phyloP scores from a whole-genome alignment of 2,888 invertebrate species.

The Heliconius cydno region DNA sequence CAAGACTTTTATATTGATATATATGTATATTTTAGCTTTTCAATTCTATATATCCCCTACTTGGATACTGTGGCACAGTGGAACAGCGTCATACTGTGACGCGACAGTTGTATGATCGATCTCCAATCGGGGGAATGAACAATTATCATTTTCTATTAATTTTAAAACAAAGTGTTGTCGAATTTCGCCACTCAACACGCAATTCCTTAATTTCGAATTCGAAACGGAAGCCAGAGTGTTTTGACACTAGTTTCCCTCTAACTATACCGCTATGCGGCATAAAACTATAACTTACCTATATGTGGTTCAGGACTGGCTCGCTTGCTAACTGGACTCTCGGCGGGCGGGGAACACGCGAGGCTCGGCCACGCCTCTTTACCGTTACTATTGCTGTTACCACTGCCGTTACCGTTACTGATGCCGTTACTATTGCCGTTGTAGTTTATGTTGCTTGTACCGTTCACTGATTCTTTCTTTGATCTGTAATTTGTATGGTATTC shows the following conservation, averaged over 20 bases:
- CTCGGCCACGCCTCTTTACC: constrained; percentile 90
- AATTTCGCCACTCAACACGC: too few relatives aligned
- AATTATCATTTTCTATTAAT: neutral
- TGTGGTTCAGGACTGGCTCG: constrained; percentile 72
- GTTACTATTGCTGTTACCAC: constrained; percentile 60
- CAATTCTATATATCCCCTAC: neutral
- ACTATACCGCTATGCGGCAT: too few relatives aligned
- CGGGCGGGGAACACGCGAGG: constrained; percentile 83
- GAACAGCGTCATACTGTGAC: neutral
- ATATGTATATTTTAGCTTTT: neutral
- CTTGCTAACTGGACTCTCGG: constrained; percentile 71
- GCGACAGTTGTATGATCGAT: neutral
- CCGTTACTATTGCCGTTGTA: constrained; percentile 51
- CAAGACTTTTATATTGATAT: too few relatives aligned
- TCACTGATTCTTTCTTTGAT: constrained; percentile 73
- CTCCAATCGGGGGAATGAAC: neutral
- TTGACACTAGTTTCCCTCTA: too few relatives aligned
- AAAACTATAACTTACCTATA: constrained; percentile 53
- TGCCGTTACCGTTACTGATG: constrained; percentile 48
- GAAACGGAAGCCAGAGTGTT: too few relatives aligned
- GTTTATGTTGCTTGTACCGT: constrained; percentile 51
- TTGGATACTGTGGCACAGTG: neutral
- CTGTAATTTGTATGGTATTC: constrained; percentile 52
- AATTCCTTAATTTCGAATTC: too few relatives aligned
- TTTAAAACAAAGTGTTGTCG: too few relatives aligned